Conservation (phyloP, 2,113 vertebrate species). For the Urocolius indicus region DNA sequence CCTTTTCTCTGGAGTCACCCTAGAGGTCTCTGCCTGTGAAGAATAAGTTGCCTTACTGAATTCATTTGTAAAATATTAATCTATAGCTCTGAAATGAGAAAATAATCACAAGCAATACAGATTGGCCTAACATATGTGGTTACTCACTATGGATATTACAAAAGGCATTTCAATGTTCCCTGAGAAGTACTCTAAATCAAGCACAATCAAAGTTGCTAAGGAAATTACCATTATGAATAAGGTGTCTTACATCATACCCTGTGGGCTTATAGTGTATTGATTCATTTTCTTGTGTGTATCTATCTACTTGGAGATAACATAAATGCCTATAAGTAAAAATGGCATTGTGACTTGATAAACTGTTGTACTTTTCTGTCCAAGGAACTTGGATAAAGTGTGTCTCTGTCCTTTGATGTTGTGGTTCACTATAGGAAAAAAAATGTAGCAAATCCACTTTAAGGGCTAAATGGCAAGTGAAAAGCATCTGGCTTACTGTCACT, state of each 20-base stretch:
- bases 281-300: neutral
- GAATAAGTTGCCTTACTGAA: neutral
- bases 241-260: neutral
- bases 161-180: conserved; percentile 19
- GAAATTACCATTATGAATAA: neutral
- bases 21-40: neutral
- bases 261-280: neutral
- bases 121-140: conserved; percentile 39
- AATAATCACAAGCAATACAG: neutral
- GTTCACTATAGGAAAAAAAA: neutral
- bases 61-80: neutral
- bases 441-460: neutral
- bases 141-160: conserved; percentile 36
- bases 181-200: conserved; percentile 35
- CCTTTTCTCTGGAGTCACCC: neutral
- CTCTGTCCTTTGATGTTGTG: neutral
- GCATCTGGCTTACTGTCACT: neutral
- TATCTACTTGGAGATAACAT: neutral
- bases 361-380: neutral
- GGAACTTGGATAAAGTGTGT: neutral
- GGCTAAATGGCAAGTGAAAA: neutral
- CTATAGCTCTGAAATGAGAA: neutral
- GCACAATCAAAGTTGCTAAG: conserved; percentile 26
- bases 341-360: rapidly evolving
- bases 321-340: neutral